phyloP scores from a whole-genome alignment of 1,140 invertebrate genomes.

The Maconellicoccus hirsutus region DNA sequence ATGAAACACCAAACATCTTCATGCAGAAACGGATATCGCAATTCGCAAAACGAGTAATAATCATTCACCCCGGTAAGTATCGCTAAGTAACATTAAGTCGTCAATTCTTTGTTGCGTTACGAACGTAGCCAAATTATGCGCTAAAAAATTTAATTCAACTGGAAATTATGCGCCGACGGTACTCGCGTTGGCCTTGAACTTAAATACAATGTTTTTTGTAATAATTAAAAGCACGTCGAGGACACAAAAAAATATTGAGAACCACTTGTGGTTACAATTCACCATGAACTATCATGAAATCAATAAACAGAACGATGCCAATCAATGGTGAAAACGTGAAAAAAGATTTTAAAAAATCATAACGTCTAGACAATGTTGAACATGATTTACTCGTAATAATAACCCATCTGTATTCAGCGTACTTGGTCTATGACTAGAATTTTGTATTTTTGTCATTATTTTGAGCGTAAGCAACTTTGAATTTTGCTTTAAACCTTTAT shows the following conservation, averaged over 20 bases:
- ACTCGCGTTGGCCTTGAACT: background rate
- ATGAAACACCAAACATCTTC: no score
- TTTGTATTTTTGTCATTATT: no score
- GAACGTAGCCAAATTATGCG: background rate
- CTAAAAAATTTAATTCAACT: background rate
- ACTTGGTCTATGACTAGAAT: no score
- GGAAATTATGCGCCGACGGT: background rate
- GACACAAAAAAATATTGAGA: background rate
- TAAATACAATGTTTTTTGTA: background rate
- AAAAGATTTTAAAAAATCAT: background rate
- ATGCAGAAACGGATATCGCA: background rate
- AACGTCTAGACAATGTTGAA: background rate
- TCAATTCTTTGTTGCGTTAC: background rate
- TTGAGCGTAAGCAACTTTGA: no score
- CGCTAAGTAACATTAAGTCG: background rate
- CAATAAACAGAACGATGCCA: background rate
- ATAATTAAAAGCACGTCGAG: background rate
- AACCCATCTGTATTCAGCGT: no score
- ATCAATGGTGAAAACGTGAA: background rate
- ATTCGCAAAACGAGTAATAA: background rate
- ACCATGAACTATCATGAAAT: background rate
- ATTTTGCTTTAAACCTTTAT: no score
- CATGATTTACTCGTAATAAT: no score
- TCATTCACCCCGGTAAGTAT: background rate
- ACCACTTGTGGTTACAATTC: conserved; percentile 3